Evolutionary conservation across 2,888 invertebrate genomes (phyloP).

Genomic region (Osmoderma eremita): DNA sequence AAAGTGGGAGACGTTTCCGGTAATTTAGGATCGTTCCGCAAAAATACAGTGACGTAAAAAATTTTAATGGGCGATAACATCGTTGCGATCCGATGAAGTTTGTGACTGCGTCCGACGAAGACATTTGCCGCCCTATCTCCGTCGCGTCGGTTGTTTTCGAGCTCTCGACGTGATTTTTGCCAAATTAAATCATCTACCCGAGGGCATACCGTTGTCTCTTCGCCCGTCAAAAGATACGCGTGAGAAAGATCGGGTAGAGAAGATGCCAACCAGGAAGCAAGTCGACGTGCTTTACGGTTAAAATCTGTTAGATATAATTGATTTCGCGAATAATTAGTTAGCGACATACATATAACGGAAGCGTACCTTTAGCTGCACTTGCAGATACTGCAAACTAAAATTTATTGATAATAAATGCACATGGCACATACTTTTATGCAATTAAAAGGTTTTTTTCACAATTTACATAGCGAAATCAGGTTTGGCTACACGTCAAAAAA

Average conservation of each 20-base stretch:
- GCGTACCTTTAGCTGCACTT: too few relatives aligned
- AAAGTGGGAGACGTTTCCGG: conserved; percentile 19
- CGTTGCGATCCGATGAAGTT: conserved; percentile 15
- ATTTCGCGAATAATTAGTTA: conserved; percentile 18
- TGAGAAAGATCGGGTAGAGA: conserved; percentile 14
- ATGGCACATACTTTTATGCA: too few relatives aligned
- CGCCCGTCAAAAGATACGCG: conserved; percentile 12
- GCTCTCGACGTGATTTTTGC: conserved; percentile 1
- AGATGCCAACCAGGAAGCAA: conserved; percentile 19
- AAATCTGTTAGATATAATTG: conserved; percentile 6
- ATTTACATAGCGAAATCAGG: too few relatives aligned
- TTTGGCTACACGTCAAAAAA: too few relatives aligned
- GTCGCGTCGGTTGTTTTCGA: conserved; percentile 1
- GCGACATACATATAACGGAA: too few relatives aligned
- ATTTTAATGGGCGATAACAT: conserved; percentile 25
- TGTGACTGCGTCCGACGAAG: conserved; percentile 7
- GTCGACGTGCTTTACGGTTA: conserved; percentile 16
- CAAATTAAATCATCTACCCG: conserved; percentile 1
- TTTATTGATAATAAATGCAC: too few relatives aligned
- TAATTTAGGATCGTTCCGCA: conserved; percentile 17
- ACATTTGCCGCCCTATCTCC: not conserved
- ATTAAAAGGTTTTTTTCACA: too few relatives aligned
- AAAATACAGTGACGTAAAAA: conserved; percentile 8
- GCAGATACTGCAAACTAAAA: too few relatives aligned
- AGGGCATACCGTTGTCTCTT: conserved; percentile 10